Evolutionary conservation across 2,888 invertebrate genomes (phyloP).

Genomic region (Fragum sueziense): DNA sequence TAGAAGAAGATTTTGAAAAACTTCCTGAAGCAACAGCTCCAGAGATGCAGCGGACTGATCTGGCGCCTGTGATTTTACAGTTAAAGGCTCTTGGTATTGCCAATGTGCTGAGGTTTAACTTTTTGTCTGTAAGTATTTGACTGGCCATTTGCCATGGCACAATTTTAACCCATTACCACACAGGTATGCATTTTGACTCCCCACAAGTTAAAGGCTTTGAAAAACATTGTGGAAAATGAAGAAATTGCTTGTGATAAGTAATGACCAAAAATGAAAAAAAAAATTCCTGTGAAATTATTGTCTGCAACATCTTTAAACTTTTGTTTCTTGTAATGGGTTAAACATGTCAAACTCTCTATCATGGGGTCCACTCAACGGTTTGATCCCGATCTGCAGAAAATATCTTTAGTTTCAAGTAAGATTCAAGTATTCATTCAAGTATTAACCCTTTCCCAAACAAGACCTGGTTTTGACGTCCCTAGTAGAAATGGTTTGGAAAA

Average conservation of each 20-base stretch:
- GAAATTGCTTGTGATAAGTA: neutral
- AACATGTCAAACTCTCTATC: no score
- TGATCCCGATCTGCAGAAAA: no score
- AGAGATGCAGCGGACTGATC: slow-evolving; percentile 95
- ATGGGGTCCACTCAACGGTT: no score
- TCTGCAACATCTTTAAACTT: no score
- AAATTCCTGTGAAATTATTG: no score
- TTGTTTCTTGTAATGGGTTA: no score
- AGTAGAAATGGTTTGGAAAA: no score
- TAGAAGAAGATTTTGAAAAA: slow-evolving; percentile 89
- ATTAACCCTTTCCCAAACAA: no score
- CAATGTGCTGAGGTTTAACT: slow-evolving; percentile 94
- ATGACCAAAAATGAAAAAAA: no score
- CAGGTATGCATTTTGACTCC: neutral
- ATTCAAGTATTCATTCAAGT: no score
- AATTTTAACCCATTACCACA: neutral
- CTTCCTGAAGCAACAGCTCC: slow-evolving; percentile 90
- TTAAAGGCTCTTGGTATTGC: slow-evolving; percentile 96
- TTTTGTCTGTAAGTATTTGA: slow-evolving; percentile 88
- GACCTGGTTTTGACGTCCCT: no score
- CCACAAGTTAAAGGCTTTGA: neutral
- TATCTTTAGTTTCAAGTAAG: no score
- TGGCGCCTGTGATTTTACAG: slow-evolving; percentile 92
- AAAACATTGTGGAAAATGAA: neutral
- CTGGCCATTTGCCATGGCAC: neutral